Evolutionary conservation across 2,888 invertebrate genomes (phyloP), one percentile per base, ranked within the genome.

Genomic region (Sphaerophoria rueppellii): DNA sequence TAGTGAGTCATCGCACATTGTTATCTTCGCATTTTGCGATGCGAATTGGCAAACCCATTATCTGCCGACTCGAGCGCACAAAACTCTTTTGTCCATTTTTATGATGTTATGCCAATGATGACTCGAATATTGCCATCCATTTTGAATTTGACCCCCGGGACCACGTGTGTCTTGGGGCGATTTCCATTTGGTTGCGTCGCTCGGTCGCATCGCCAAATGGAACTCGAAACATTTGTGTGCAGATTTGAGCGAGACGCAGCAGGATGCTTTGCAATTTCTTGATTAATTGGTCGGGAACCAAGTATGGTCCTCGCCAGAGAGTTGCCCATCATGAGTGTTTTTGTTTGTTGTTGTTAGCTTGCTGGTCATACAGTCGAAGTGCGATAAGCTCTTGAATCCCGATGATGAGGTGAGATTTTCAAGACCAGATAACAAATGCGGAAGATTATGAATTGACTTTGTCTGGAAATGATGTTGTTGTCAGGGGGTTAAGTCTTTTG

Each of bases 211-310:
- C n/a, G n/a, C n/a, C 55, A 57, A 37, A 60, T 67, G 35, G 43
- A 58, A 60, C 40, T 48, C 37, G 12, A 24, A 24, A 24, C 6
- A 4, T 48, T n/a, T 48, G 60, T 74, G 69, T 52, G 63, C 63
- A 58, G 63, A 52, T 24, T 24, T 24, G 57, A 6, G 46, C 4
- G 34, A 67, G 63, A 85, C 85, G 81, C 81, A 81, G 85, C 85
- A 73, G 85, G 85, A 67, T 43, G 76, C 85, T 70, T 85, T 85
- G 81, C 85, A 85, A 85, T 85, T 85, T 85, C 85, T 85, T 85
- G 85, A 85, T 85, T 85, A 85, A 85, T 85, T 85, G 81, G 76
- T 77, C 73, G 74, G 57, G 24, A 24, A 50, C 67, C 76, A 55
- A 71, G 72, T 67, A 7, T 65, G 74, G 74, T 77, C 60, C 82